phyloP scores from a whole-genome alignment of 1,140 invertebrate genomes.

The Pseudachorutes palmiensis region DNA sequence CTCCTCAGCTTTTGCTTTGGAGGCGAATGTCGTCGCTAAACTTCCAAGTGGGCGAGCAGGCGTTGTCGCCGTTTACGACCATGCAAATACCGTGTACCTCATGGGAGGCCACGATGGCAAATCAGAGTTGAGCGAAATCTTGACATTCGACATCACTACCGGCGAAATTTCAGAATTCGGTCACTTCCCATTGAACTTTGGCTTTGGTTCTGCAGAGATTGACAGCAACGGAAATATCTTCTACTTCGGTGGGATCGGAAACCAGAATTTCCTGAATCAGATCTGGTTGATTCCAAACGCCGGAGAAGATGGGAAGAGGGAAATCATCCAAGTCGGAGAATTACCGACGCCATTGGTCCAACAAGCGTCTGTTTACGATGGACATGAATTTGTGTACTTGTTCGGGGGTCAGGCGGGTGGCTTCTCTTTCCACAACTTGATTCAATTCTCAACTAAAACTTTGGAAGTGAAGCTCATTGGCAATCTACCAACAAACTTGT shows the following conservation, averaged over 20 bases:
- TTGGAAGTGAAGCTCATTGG: not conserved
- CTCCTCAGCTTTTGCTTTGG: too few species aligned
- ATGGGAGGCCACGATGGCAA: not conserved
- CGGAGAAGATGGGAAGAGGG: too few species aligned
- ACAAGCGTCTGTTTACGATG: not conserved
- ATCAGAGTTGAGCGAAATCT: not conserved
- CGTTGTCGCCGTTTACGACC: not conserved
- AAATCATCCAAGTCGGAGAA: not conserved
- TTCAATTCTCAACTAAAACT: not conserved
- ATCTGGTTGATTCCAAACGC: not conserved
- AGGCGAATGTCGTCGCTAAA: not conserved
- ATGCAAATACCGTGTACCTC: not conserved
- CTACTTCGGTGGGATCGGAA: not conserved
- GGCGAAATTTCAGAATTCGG: not conserved
- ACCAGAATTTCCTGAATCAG: not conserved
- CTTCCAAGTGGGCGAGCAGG: not conserved
- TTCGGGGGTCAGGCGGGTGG: not conserved
- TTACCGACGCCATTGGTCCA: not conserved
- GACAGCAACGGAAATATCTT: not conserved
- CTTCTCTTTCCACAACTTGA: not conserved
- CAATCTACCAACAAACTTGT: not conserved
- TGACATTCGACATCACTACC: not conserved
- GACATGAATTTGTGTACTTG: not conserved
- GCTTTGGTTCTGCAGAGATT: not conserved
- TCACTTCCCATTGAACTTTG: not conserved